phyloP scores from a whole-genome alignment of 2,797 vertebrate species.

The Sandelia bainsii region DNA sequence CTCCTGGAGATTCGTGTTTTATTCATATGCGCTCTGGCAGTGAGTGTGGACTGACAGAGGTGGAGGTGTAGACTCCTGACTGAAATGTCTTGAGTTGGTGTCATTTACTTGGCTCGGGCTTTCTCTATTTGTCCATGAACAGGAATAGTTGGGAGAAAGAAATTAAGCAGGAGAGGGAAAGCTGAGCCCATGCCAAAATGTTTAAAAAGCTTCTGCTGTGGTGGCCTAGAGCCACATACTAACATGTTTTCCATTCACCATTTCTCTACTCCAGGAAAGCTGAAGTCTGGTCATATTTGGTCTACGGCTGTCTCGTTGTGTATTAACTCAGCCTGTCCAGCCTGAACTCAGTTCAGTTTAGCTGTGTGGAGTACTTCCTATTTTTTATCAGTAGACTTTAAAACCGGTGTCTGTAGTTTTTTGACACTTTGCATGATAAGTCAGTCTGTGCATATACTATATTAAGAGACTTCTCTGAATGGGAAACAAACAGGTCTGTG shows the following conservation, averaged over 20 bases:
- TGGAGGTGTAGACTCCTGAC: too few relatives aligned
- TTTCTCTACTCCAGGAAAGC: background rate
- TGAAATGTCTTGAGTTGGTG: slow-evolving; percentile 17
- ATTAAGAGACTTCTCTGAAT: background rate
- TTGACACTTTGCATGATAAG: background rate
- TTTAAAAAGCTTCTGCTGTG: background rate
- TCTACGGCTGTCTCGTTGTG: background rate
- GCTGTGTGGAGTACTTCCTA: slow-evolving; percentile 10
- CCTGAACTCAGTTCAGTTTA: background rate
- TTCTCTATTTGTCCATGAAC: background rate
- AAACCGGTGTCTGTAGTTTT: background rate
- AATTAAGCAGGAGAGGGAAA: slow-evolving; percentile 1
- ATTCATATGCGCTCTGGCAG: slow-evolving; percentile 10
- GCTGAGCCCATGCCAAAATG: background rate
- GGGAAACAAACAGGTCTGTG: background rate
- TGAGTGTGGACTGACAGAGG: too few relatives aligned
- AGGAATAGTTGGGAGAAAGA: background rate
- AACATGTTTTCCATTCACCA: background rate
- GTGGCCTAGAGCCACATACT: slow-evolving; percentile 13
- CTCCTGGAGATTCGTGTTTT: background rate
- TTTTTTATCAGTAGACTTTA: background rate
- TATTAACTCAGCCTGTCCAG: background rate
- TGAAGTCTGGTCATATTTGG: slow-evolving; percentile 13
- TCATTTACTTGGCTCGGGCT: background rate
- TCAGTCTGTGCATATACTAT: background rate